These are phyloP conservation scores for Actias luna DNA, from an alignment of 2,888 invertebrate genomes.

Conservation along the genomic window DNA sequence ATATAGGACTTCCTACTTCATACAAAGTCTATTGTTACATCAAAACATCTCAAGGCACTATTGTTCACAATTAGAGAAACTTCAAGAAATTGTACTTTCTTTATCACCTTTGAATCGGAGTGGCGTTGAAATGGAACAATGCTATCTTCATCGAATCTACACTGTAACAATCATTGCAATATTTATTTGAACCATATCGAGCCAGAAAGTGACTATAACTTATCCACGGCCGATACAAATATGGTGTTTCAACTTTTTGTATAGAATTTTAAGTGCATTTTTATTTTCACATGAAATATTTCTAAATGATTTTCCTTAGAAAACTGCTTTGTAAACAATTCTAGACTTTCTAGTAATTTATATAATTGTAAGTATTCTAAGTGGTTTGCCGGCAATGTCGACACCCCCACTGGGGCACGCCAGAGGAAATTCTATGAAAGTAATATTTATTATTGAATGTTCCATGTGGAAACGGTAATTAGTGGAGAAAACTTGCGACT, in stretches of 20 bases:
- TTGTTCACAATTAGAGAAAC: constrained; percentile 20
- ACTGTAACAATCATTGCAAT: constrained; percentile 41
- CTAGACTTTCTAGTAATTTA: constrained; percentile 49
- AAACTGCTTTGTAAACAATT: constrained; percentile 29
- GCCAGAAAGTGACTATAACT: constrained; percentile 42
- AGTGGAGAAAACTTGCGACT: not conserved
- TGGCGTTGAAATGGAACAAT: constrained; percentile 32
- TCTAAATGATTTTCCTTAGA: constrained; percentile 19
- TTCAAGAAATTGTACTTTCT: constrained; percentile 15
- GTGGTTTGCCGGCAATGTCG: constrained; percentile 9
- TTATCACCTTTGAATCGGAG: constrained; percentile 14
- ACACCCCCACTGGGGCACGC: not conserved
- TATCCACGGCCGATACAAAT: constrained; percentile 26
- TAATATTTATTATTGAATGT: constrained; percentile 1
- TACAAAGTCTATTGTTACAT: constrained; percentile 20
- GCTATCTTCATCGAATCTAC: constrained; percentile 42
- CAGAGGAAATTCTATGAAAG: constrained; percentile 12
- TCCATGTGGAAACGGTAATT: not conserved
- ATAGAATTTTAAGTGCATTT: not conserved
- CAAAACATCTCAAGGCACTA: constrained; percentile 18
- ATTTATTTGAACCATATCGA: constrained; percentile 47
- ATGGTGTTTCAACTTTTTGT: constrained; percentile 1
- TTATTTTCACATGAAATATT: constrained; percentile 1
- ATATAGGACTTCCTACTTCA: constrained; percentile 9
- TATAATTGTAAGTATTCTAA: constrained; percentile 27